Base-by-base conservation (phyloP, 2,797 vertebrate species). In the Momotus momota region DNA sequence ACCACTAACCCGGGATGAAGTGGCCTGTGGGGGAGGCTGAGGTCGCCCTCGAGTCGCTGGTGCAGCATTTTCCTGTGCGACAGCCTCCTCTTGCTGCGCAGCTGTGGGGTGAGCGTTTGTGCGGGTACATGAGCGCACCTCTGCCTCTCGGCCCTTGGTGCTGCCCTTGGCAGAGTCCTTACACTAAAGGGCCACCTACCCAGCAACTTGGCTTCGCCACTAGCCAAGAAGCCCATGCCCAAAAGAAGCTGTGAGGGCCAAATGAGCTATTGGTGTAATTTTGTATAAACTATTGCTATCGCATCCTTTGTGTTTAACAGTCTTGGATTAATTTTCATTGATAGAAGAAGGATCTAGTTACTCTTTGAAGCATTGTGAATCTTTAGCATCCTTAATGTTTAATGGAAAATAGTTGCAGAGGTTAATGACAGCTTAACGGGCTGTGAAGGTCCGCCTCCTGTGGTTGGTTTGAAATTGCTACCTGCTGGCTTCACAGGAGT, bases 21-120 rank as follows among this genome's bases (percentile, higher is more conserved):
- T 38, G 12, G 72, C 12, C 55, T 4, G 22, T 18, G 21, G 7
- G 52, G 51, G 52, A 33, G 67, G 5, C 17, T 2, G 45, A 31
- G 40, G 58, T 57, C 5, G 17, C 4, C 31, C 43, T 2, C 0
- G 26, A 5, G 52, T 51, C 6, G 72, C 41, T 8, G 52, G 11
- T 2, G n/a, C 61, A 1, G 0, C 1, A 51, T n/a, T 45, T 4
- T 5, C 5, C 51, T 14, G 26, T 1, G 60, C 20, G 0, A 0
- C 14, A 2, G 0, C 35, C 8, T 2, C 22, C 5, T 3, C 38
- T 1, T 11, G 38, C 58, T 4, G 64, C 64, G 0, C 2, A 20
- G 58, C 61, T 17, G 11, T 0, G 31, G 38, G 35, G 35, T 2
- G 65, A 5, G 33, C 0, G 6, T 2, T 43, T 2, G 22, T 3